Conservation (phyloP, 2,888 invertebrate species). For the Timema podura region DNA sequence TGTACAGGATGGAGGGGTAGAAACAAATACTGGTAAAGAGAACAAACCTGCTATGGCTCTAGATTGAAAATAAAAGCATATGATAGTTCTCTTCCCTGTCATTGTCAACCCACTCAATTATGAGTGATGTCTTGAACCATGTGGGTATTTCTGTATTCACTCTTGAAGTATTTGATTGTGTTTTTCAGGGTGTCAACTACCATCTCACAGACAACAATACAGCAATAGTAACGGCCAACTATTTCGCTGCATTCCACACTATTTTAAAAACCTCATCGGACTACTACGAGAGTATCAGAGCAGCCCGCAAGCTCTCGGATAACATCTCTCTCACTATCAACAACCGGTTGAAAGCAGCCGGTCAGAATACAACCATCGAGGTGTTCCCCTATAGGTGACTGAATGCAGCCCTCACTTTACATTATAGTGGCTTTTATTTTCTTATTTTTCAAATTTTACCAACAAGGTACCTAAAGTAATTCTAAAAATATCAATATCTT, state of each 20-base stretch:
- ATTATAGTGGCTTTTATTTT: neutral
- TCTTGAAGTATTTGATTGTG: neutral
- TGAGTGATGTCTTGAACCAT: neutral
- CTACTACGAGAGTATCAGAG: constrained; percentile 81
- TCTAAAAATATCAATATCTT: too few relatives aligned
- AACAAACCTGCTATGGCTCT: too few relatives aligned
- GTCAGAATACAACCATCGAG: constrained; percentile 51
- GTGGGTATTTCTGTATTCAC: neutral
- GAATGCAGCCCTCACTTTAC: neutral
- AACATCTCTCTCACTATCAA: constrained; percentile 78
- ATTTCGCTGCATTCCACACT: constrained; percentile 94
- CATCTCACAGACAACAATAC: constrained; percentile 32
- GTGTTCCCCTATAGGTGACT: constrained; percentile 77
- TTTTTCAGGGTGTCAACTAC: constrained; percentile 38
- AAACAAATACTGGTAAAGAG: too few relatives aligned
- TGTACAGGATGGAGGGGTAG: too few relatives aligned
- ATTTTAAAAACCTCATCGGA: constrained; percentile 85
- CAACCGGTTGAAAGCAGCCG: constrained; percentile 46
- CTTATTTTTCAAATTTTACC: constrained; percentile 12
- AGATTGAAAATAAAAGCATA: too few relatives aligned
- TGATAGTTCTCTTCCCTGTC: too few relatives aligned
- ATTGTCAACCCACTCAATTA: neutral
- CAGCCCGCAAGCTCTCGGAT: constrained; percentile 73
- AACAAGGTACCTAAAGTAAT: too few relatives aligned
- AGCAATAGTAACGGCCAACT: constrained; percentile 66